These are phyloP conservation scores for Bruchidius siliquastri DNA, from an alignment of 2,888 invertebrate genomes.

Conservation along the genomic window DNA sequence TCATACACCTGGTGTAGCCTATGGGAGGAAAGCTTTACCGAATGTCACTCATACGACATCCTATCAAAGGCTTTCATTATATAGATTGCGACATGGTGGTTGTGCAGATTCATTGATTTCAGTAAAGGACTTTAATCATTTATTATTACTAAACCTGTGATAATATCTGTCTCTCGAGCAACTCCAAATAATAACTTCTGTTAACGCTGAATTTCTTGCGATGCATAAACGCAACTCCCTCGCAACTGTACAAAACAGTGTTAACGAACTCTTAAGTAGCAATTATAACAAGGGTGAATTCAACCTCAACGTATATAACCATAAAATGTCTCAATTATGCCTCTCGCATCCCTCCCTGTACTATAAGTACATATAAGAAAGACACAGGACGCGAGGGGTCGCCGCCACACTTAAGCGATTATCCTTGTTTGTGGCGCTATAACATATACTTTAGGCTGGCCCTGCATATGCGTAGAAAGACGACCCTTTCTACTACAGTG, in stretches of 20 bases:
- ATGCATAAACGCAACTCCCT: not conserved
- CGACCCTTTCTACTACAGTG: not conserved
- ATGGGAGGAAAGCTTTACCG: no score
- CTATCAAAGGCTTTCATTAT: no score
- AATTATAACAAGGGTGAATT: not conserved
- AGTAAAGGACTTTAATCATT: no score
- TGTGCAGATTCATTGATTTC: no score
- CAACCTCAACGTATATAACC: not conserved
- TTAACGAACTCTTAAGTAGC: not conserved
- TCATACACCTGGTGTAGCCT: no score
- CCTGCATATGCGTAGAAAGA: not conserved
- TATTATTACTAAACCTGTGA: no score
- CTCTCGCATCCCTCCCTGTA: not conserved
- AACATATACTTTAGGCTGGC: not conserved
- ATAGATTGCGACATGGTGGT: no score
- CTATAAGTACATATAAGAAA: not conserved
- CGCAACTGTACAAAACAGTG: not conserved
- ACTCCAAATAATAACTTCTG: no score
- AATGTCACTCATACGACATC: no score
- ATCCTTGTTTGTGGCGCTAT: not conserved
- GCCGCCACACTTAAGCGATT: not conserved
- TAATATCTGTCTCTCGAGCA: no score
- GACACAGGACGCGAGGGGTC: not conserved
- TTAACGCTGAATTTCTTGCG: not conserved
- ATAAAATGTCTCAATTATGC: not conserved